Evolutionary conservation across 92 coral and sea anemone genomes (phyloP).

Genomic region (Virgularia gustaviana): DNA sequence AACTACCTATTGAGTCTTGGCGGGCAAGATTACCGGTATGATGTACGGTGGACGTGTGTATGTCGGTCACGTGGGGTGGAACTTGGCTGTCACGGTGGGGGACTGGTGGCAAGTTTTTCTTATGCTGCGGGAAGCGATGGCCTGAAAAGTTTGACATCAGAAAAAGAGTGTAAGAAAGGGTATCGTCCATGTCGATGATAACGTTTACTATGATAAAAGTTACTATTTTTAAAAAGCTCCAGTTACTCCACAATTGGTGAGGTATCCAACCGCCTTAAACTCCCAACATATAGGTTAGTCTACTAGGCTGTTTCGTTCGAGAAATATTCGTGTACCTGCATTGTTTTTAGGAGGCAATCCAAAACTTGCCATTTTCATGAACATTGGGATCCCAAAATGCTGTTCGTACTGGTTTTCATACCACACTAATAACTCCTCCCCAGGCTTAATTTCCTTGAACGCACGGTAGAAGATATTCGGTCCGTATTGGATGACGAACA

Average conservation of each 20-base stretch:
- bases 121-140: no score
- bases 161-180: no score
- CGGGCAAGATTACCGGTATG: slow-evolving; percentile 8
- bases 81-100: no score
- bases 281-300: no score
- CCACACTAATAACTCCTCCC: slow-evolving; percentile 86
- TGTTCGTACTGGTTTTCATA: slow-evolving; percentile 83
- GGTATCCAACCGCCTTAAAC: no score
- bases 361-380: slow-evolving; percentile 37
- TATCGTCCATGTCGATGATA: no score
- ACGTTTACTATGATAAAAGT: no score
- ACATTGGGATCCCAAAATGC: slow-evolving; percentile 82
- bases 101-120: no score
- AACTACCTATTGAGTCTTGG: slow-evolving; percentile 4
- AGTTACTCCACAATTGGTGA: no score
- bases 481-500: slow-evolving; percentile 78
- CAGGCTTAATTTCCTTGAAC: slow-evolving; percentile 69
- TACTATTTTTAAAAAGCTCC: no score
- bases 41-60: slow-evolving; percentile 17
- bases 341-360: slow-evolving; percentile 8
- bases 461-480: slow-evolving; percentile 90
- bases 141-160: no score
- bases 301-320: no score
- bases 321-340: slow-evolving; percentile 5
- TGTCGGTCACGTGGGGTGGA: slow-evolving; percentile 21